Evolutionary conservation across 1,140 invertebrate species (phyloP).

Genomic region (Calephelis virginiensis): DNA sequence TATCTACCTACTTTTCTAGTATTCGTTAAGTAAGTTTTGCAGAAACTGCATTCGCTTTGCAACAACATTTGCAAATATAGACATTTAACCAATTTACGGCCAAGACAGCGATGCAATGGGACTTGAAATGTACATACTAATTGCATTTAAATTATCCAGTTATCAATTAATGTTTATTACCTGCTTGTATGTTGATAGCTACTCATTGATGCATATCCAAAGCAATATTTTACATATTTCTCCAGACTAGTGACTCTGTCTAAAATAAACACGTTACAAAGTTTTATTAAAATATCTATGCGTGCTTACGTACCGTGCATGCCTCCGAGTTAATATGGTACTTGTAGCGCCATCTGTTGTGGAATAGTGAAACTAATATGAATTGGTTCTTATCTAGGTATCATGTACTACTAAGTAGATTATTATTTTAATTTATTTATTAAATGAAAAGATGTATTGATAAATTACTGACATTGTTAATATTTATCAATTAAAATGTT

Average conservation of each 20-base stretch:
- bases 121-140: slow-evolving; percentile 8
- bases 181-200: background rate
- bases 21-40: background rate
- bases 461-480: background rate
- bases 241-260: slow-evolving; percentile 38
- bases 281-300: slow-evolving; percentile 57
- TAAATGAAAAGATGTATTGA: background rate
- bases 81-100: slow-evolving; percentile 4
- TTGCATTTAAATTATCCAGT: slow-evolving; percentile 10
- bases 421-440: background rate
- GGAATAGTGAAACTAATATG: slow-evolving; percentile 52
- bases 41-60: background rate
- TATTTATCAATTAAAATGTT: slow-evolving; percentile 20
- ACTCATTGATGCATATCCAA: slow-evolving; percentile 13
- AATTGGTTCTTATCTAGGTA: slow-evolving; percentile 35
- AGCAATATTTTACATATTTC: slow-evolving; percentile 22
- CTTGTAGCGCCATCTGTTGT: slow-evolving; percentile 51
- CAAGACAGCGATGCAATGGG: background rate
- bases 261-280: slow-evolving; percentile 55
- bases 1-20: too few species aligned
- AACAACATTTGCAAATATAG: slow-evolving; percentile 13
- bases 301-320: slow-evolving; percentile 41
- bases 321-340: slow-evolving; percentile 33
- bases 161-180: slow-evolving; percentile 14
- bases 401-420: too few species aligned